Percentiles rank a stretch among this genome's conserved stretches.
Evolutionary conservation across 2,888 invertebrate genomes (phyloP).

Genomic region (Belgica antarctica): DNA sequence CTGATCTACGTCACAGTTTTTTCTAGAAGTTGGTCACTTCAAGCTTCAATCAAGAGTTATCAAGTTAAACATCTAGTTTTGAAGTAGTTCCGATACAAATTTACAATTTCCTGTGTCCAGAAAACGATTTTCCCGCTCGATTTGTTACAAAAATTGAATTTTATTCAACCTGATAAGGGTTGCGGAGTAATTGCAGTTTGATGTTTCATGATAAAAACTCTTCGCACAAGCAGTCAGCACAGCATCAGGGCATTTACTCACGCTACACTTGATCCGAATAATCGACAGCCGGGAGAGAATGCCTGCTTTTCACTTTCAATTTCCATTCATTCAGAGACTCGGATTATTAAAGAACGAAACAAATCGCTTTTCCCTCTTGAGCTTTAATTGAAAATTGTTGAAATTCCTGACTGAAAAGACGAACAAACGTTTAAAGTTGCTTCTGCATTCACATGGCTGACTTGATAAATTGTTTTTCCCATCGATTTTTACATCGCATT

Average conservation of each 20-base stretch:
- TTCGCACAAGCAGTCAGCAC: conserved; percentile 10
- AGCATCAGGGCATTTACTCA: conserved; percentile 44
- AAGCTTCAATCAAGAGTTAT: too few species aligned
- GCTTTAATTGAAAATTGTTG: conserved; percentile 43
- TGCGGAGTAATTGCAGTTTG: conserved; percentile 35
- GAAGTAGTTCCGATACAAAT: too few species aligned
- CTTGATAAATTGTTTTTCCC: conserved; percentile 10
- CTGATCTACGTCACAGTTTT: too few species aligned
- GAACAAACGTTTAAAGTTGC: conserved; percentile 24
- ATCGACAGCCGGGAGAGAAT: conserved; percentile 17
- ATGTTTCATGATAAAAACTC: neutral
- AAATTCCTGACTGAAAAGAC: conserved; percentile 32
- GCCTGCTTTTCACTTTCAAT: conserved; percentile 4
- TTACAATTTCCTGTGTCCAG: conserved; percentile 40
- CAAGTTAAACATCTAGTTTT: too few species aligned
- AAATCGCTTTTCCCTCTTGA: conserved; percentile 35
- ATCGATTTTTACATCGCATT: conserved; percentile 38
- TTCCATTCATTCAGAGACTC: neutral
- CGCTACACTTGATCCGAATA: conserved; percentile 43
- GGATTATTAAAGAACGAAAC: conserved; percentile 19
- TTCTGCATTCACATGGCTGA: neutral
- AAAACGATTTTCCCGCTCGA: neutral
- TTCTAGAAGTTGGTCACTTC: too few species aligned
- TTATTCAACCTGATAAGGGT: neutral
- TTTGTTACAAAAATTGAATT: conserved; percentile 7